Evolutionary conservation across 1,140 invertebrate species (phyloP).

Genomic region (Colletes gigas): DNA sequence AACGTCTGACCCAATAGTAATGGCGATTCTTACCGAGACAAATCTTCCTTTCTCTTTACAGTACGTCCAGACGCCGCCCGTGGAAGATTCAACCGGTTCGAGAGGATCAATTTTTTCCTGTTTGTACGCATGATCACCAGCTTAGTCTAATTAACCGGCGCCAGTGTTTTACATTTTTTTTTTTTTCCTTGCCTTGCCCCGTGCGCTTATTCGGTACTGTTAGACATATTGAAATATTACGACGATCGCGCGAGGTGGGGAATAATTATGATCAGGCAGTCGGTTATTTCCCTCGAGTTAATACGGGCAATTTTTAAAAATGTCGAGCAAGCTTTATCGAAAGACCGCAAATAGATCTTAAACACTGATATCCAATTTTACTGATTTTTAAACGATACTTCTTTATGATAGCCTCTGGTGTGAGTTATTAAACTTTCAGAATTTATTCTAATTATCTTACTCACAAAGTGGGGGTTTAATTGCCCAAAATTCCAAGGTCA

Average conservation of each 20-base stretch:
- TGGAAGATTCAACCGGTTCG: constrained; percentile 27
- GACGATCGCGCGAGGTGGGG: neutral
- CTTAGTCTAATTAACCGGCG: constrained; percentile 33
- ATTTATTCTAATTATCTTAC: too few species aligned
- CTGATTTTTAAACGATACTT: too few species aligned
- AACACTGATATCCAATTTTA: too few species aligned
- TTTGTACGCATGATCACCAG: neutral
- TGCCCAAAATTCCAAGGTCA: too few species aligned
- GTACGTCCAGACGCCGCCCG: neutral
- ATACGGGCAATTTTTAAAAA: neutral
- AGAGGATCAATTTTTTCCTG: constrained; percentile 5
- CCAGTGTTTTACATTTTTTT: constrained; percentile 9
- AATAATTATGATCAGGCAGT: neutral
- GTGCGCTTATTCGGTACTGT: neutral
- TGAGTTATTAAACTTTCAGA: too few species aligned
- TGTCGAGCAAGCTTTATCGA: neutral
- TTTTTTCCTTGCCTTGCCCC: neutral
- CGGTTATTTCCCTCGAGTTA: neutral
- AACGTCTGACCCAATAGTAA: too few species aligned
- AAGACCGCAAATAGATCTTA: too few species aligned
- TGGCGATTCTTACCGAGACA: too few species aligned
- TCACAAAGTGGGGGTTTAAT: too few species aligned
- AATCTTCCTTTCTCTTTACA: neutral
- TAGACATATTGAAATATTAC: constrained; percentile 5
- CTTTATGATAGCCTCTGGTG: too few species aligned